Conservation (phyloP, 2,113 vertebrate species). For the Columba janthina region DNA sequence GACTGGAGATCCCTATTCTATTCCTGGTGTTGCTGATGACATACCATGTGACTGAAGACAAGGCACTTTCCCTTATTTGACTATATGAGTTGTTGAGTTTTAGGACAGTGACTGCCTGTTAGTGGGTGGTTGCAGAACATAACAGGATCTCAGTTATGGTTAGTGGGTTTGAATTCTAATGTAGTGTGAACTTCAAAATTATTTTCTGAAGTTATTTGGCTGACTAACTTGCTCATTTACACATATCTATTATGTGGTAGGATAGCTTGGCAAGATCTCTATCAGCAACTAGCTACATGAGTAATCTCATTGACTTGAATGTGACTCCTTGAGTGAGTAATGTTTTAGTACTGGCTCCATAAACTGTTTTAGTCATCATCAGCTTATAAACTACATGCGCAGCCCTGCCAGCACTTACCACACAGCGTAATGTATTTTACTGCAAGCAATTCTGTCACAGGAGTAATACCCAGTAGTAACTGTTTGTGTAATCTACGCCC, state of each 20-base stretch:
- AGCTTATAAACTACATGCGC: background rate
- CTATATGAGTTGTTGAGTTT: background rate
- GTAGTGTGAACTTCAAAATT: background rate
- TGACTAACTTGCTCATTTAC: constrained; percentile 16
- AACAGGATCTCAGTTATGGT: background rate
- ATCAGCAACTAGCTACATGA: background rate
- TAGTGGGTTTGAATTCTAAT: background rate
- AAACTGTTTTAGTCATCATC: constrained; percentile 26
- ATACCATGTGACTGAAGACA: background rate
- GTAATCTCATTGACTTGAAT: constrained; percentile 13
- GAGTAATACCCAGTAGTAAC: background rate
- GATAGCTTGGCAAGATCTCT: constrained; percentile 32
- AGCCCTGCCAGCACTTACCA: background rate
- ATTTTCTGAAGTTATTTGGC: background rate
- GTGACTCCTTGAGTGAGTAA: constrained; percentile 6
- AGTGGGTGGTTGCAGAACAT: background rate
- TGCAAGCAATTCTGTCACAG: background rate
- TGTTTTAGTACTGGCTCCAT: background rate
- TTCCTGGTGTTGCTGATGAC: background rate
- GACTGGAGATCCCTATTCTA: background rate
- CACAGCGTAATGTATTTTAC: background rate
- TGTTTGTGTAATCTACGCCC: background rate
- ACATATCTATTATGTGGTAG: background rate
- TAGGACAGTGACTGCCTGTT: background rate
- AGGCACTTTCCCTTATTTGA: background rate